Evolutionary conservation across 2,888 invertebrate genomes (phyloP), one percentile per base, ranked within the genome.

Genomic region (Stenurella melanura): DNA sequence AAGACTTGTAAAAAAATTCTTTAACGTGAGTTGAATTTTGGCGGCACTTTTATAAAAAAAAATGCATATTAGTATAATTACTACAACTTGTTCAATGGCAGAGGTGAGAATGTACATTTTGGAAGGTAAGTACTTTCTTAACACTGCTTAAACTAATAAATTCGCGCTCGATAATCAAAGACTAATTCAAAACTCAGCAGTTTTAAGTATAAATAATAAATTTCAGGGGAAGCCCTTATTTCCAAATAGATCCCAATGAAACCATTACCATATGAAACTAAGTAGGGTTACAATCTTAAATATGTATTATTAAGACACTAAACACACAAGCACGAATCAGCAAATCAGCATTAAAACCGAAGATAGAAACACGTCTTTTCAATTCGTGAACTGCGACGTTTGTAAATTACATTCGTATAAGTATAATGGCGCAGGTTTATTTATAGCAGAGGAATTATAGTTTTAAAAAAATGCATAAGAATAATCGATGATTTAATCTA

Each of bases 141-240:
- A 38, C 38, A 15, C 15, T 42, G 0, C 12, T 34, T 6, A 34
- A 34, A 15, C 11, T 42, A 12, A 42, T 4, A 15, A 42, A 42
- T 2, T 15, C 12, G 42, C 42, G 7, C 42, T 42, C 4, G 2
- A 42, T 42, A 15, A 42, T 15, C 42, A 1, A 4, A 42, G 15
- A 42, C 3, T 42, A 1, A 9, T 3, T 6, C 50, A n/a, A 50
- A 1, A 42, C 42, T 7, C 15, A 42, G 1, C 15, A 15, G n/a
- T 50, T 50, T n/a, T n/a, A n/a, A n/a, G n/a, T n/a, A 50, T 50
- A 50, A 12, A 42, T 42, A 50, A 12, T 17, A 0, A 50, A 50
- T 50, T 50, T 50, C 50, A n/a, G 50, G 50, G 50, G 50, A 50
- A 50, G n/a, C 50, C 50, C 50, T n/a, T 50, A 50, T 50, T n/a